Evolutionary conservation across 2,888 invertebrate genomes (phyloP).

Genomic region (Sturmia bella): DNA sequence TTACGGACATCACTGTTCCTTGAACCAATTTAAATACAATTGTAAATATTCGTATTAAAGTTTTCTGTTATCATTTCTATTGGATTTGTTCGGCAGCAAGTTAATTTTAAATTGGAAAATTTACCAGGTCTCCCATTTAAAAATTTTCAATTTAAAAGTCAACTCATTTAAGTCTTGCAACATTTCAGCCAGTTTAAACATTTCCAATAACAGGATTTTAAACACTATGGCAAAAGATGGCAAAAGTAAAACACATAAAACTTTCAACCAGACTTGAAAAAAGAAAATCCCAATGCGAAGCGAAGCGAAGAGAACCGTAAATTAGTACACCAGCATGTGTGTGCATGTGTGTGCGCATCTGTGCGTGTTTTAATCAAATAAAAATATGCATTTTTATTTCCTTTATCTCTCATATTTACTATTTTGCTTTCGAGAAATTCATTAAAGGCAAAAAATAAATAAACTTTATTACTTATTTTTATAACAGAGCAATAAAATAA

Average conservation of each 20-base stretch:
- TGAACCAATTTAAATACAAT: too few relatives aligned
- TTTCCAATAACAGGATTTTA: not conserved
- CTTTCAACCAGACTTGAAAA: not conserved
- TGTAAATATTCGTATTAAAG: too few relatives aligned
- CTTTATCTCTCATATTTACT: not conserved
- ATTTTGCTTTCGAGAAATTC: slow-evolving; percentile 32
- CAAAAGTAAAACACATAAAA: too few relatives aligned
- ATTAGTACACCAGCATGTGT: not conserved
- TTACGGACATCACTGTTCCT: too few relatives aligned
- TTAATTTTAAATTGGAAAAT: too few relatives aligned
- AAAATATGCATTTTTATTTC: slow-evolving; percentile 13
- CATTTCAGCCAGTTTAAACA: not conserved
- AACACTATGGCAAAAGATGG: not conserved
- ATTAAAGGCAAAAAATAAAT: slow-evolving; percentile 32
- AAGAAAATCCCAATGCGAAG: too few relatives aligned
- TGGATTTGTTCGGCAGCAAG: too few relatives aligned
- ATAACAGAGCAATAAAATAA: slow-evolving; percentile 56
- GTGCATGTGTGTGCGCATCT: not conserved
- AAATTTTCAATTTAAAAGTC: not conserved
- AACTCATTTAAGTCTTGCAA: not conserved
- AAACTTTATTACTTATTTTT: slow-evolving; percentile 45
- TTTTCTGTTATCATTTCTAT: too few relatives aligned
- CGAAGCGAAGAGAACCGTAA: not conserved
- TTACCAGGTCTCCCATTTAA: too few relatives aligned
- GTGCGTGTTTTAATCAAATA: not conserved